These are phyloP conservation scores for Leuciscus idus DNA, from an alignment of 2,113 vertebrate species.

Conservation along the genomic window DNA sequence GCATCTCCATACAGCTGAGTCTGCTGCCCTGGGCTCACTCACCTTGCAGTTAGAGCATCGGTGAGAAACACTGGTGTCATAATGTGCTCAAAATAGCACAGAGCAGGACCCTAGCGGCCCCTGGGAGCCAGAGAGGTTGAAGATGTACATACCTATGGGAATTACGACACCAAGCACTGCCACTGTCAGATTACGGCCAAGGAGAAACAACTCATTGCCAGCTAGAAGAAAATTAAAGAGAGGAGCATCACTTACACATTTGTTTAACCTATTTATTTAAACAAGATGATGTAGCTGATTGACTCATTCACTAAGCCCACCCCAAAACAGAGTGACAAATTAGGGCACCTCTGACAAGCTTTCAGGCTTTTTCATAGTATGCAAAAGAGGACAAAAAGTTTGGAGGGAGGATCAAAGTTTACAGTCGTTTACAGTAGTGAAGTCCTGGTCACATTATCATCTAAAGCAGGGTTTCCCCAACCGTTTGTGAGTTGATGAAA, in stretches of 20 bases:
- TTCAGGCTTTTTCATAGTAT: neutral
- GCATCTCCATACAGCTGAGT: constrained; percentile 46
- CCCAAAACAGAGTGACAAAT: neutral
- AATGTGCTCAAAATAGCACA: constrained; percentile 46
- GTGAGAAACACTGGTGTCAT: constrained; percentile 28
- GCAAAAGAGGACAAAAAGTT: neutral
- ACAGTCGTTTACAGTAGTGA: neutral
- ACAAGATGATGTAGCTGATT: neutral
- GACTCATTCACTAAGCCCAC: neutral
- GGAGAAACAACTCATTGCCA: constrained; percentile 81
- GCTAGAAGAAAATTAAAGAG: constrained; percentile 76
- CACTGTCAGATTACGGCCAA: constrained; percentile 90
- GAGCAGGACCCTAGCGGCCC: constrained; percentile 25
- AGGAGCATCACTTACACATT: neutral
- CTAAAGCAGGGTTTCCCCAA: too few relatives aligned
- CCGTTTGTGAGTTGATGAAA: too few relatives aligned
- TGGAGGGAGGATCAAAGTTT: neutral
- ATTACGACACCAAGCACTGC: constrained; percentile 91
- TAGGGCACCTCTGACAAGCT: too few relatives aligned
- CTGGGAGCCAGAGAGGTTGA: constrained; percentile 7
- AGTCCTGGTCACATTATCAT: too few relatives aligned
- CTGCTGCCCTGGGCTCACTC: constrained; percentile 8
- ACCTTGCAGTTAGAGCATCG: constrained; percentile 28
- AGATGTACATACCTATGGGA: constrained; percentile 86
- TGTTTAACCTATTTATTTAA: constrained; percentile 6